Conservation (phyloP, 2,888 invertebrate species). For the Archips crataeganus region DNA sequence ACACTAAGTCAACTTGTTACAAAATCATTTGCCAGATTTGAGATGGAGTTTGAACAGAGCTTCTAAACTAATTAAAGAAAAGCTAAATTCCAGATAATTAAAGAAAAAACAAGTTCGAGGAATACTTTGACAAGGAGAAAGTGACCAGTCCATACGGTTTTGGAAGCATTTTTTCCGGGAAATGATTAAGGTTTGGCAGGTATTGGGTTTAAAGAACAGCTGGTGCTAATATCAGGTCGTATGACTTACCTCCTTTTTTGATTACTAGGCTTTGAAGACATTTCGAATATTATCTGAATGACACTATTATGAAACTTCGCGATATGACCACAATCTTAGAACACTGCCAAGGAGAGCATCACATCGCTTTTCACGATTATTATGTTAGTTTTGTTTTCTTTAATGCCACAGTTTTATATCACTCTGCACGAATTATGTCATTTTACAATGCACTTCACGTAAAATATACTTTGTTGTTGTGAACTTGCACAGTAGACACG, state of each 20-base stretch:
- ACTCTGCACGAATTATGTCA: constrained; percentile 79
- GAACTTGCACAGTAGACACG: constrained; percentile 77
- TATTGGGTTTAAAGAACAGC: not conserved
- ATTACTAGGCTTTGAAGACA: constrained; percentile 86
- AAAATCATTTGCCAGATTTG: not conserved
- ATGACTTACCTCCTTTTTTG: constrained; percentile 89
- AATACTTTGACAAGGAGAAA: constrained; percentile 7
- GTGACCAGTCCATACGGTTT: not conserved
- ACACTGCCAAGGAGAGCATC: constrained; percentile 86
- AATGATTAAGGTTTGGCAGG: not conserved
- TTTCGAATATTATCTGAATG: constrained; percentile 70
- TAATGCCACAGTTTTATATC: constrained; percentile 65
- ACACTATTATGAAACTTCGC: constrained; percentile 76
- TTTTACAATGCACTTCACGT: constrained; percentile 79
- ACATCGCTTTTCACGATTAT: constrained; percentile 77
- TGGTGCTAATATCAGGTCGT: not conserved
- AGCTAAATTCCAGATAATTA: not conserved
- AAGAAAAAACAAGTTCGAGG: not conserved
- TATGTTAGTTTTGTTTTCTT: constrained; percentile 60
- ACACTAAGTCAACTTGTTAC: not conserved
- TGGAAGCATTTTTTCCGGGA: not conserved
- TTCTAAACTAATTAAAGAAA: not conserved
- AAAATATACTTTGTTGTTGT: constrained; percentile 78
- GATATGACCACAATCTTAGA: constrained; percentile 85
- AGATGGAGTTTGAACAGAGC: not conserved